These are phyloP conservation scores for Drosophila burlai DNA, from an alignment of 1,140 invertebrate species.

Conservation along the genomic window DNA sequence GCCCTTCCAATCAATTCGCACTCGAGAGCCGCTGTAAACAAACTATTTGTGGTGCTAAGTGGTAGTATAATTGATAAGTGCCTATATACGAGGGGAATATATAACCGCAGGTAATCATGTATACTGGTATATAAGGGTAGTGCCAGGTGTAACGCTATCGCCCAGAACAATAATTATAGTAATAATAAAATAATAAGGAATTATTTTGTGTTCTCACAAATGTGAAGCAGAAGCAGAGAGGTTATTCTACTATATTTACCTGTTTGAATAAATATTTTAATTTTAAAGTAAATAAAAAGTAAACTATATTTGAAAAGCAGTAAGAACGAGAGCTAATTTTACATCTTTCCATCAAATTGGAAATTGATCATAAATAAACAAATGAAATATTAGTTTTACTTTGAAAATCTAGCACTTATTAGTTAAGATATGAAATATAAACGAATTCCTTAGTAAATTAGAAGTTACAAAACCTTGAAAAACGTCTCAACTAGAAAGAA, in stretches of 20 bases:
- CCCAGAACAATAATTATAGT: neutral
- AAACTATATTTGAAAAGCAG: too few species aligned
- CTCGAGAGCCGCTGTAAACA: conserved; percentile 25
- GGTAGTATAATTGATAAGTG: conserved; percentile 39
- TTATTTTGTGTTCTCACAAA: neutral
- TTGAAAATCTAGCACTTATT: too few species aligned
- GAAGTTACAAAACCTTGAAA: too few species aligned
- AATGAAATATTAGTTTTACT: too few species aligned
- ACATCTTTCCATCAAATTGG: too few species aligned
- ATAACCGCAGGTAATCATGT: conserved; percentile 25
- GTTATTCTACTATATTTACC: neutral
- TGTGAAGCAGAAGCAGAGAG: neutral
- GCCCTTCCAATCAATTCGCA: conserved; percentile 25
- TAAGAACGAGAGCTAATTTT: too few species aligned
- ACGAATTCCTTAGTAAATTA: too few species aligned
- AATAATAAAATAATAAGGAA: conserved; percentile 18
- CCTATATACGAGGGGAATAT: neutral
- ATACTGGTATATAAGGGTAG: neutral
- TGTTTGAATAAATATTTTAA: neutral
- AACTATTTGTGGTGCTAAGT: conserved; percentile 37
- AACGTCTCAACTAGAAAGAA: too few species aligned
- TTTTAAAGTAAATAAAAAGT: too few species aligned
- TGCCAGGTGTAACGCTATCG: conserved; percentile 14
- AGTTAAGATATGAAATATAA: too few species aligned
- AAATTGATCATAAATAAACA: too few species aligned